Conservation (phyloP, 2,888 invertebrate genomes). For the Punctoribates punctum region DNA sequence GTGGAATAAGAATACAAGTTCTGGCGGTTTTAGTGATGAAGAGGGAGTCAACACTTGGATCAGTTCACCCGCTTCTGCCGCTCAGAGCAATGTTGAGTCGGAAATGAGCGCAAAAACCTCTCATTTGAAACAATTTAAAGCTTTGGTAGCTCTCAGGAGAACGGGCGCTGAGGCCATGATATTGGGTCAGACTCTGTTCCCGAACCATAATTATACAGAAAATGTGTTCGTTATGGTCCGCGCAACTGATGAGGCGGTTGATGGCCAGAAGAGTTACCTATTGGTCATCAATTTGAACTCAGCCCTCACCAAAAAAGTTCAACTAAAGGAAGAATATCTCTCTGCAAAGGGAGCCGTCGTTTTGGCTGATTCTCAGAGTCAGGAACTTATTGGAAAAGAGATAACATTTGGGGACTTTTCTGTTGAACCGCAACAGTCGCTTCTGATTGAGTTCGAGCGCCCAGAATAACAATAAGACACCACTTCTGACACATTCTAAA, state of each 20-base stretch:
- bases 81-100: background rate
- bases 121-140: constrained; percentile 13
- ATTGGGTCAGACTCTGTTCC: constrained; percentile 35
- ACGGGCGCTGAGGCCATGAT: constrained; percentile 25
- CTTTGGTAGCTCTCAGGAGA: background rate
- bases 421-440: constrained; percentile 27
- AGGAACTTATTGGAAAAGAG: constrained; percentile 13
- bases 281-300: constrained; percentile 35
- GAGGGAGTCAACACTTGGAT: background rate
- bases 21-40: constrained; percentile 16
- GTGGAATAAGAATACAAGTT: constrained; percentile 12
- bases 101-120: background rate
- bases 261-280: constrained; percentile 10
- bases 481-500: background rate
- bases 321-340: background rate
- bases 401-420: background rate
- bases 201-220: background rate
- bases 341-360: background rate
- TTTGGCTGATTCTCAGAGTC: constrained; percentile 9
- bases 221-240: constrained; percentile 37
- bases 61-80: background rate
- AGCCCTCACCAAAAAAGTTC: background rate
- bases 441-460: constrained; percentile 37
- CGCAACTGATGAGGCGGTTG: background rate
- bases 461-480: background rate